Conservation (phyloP, 2,797 vertebrate genomes). For the Monodelphis domestica region DNA sequence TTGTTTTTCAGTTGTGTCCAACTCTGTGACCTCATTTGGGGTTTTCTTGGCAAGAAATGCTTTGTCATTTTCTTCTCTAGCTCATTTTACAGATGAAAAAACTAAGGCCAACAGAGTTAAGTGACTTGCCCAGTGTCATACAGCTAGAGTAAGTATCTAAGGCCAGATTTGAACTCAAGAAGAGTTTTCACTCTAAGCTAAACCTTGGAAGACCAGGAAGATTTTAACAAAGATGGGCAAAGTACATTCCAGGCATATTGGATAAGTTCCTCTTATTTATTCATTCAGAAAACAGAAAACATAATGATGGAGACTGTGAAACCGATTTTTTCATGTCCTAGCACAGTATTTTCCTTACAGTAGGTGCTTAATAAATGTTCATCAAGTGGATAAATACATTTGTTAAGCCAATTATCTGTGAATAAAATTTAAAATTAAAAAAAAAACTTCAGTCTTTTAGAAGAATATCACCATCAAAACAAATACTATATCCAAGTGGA, state of each 20-base stretch:
- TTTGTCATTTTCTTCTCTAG: too few species aligned
- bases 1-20: too few species aligned
- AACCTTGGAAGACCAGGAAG: neutral
- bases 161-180: too few species aligned
- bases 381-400: neutral
- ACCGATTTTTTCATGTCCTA: neutral
- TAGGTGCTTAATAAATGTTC: neutral
- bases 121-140: too few species aligned
- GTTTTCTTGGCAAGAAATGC: too few species aligned
- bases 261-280: neutral
- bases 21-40: too few species aligned
- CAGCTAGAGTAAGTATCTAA: too few species aligned
- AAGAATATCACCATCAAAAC: constrained; percentile 5
- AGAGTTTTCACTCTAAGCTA: too few species aligned
- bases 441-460: constrained; percentile 6
- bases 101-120: too few species aligned
- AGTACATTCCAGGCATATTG: neutral
- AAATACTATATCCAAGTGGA: constrained; percentile 18
- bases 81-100: too few species aligned
- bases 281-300: neutral
- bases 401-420: neutral
- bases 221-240: neutral
- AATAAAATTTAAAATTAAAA: constrained; percentile 50
- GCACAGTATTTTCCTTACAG: neutral
- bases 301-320: neutral